These are phyloP conservation scores for Esox lucius DNA, from an alignment of 2,797 vertebrate genomes.

Conservation along the genomic window DNA sequence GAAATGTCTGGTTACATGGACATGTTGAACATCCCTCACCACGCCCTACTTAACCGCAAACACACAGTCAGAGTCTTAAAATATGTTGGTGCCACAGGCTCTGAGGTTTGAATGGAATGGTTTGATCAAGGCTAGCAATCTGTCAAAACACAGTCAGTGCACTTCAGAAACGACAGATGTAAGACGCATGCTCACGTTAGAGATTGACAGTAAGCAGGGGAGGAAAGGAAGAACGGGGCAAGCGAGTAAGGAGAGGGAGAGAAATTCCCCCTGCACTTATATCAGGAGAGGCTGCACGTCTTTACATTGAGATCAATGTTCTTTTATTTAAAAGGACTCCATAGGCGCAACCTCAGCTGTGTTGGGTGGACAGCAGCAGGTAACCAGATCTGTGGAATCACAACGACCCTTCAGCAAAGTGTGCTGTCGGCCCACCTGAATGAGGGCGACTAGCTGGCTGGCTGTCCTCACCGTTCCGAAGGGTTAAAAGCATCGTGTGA, in stretches of 20 bases:
- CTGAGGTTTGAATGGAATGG: slow-evolving; percentile 42
- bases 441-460: slow-evolving; percentile 68
- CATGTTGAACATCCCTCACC: slow-evolving; percentile 23
- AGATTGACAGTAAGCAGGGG: slow-evolving; percentile 33
- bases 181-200: slow-evolving; percentile 64
- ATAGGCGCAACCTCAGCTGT: slow-evolving; percentile 44
- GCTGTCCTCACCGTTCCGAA: slow-evolving; percentile 57
- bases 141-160: slow-evolving; percentile 55
- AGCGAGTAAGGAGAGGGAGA: not conserved
- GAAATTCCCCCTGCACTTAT: slow-evolving; percentile 3
- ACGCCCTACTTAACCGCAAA: slow-evolving; percentile 58
- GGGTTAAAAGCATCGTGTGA: slow-evolving; percentile 70
- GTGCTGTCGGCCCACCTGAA: slow-evolving; percentile 46
- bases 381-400: slow-evolving; percentile 61
- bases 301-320: not conserved
- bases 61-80: slow-evolving; percentile 33
- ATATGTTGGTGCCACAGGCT: slow-evolving; percentile 49
- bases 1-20: slow-evolving; percentile 7
- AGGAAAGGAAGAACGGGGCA: not conserved
- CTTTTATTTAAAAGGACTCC: slow-evolving; percentile 43
- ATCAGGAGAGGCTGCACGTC: not conserved
- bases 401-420: slow-evolving; percentile 73
- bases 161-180: slow-evolving; percentile 52
- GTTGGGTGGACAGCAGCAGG: slow-evolving; percentile 50
- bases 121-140: slow-evolving; percentile 73